A percentile compares a stretch with the other conserved stretches of the same genome.
phyloP scores from a whole-genome alignment of 2,113 vertebrate species.

The Hippocampus comes region DNA sequence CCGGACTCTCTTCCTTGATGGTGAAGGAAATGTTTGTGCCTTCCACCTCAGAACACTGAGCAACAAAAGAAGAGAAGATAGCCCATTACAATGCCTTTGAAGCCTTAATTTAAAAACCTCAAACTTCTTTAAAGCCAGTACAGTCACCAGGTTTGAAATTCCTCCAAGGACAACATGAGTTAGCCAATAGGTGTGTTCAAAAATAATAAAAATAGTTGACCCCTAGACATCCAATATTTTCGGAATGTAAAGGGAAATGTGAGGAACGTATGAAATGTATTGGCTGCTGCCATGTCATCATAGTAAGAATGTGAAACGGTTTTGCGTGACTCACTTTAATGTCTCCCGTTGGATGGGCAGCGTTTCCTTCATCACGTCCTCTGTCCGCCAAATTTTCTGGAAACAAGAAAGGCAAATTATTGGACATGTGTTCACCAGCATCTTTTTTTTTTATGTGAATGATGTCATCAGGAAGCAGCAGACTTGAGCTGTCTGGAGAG shows the following conservation, averaged over 20 bases:
- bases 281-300: too few relatives aligned
- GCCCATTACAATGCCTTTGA: background rate
- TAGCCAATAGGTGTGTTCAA: too few relatives aligned
- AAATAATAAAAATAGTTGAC: too few relatives aligned
- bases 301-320: background rate
- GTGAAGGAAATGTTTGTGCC: constrained; percentile 43
- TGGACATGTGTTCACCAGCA: background rate
- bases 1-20: constrained; percentile 68
- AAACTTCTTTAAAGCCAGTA: background rate
- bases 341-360: constrained; percentile 34
- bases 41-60: constrained; percentile 55
- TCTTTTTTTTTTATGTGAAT: background rate
- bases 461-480: background rate
- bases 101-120: background rate
- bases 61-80: background rate
- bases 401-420: background rate
- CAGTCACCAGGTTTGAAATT: background rate
- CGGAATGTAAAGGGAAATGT: too few relatives aligned
- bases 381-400: constrained; percentile 59
- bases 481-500: background rate
- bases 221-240: too few relatives aligned
- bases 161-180: background rate
- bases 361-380: constrained; percentile 32
- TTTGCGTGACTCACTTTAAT: constrained; percentile 37
- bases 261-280: too few relatives aligned